Percentiles rank a stretch among this genome's conserved stretches.
Conservation (phyloP, 2,797 vertebrate genomes). For the Sphenopsis melanotis region DNA sequence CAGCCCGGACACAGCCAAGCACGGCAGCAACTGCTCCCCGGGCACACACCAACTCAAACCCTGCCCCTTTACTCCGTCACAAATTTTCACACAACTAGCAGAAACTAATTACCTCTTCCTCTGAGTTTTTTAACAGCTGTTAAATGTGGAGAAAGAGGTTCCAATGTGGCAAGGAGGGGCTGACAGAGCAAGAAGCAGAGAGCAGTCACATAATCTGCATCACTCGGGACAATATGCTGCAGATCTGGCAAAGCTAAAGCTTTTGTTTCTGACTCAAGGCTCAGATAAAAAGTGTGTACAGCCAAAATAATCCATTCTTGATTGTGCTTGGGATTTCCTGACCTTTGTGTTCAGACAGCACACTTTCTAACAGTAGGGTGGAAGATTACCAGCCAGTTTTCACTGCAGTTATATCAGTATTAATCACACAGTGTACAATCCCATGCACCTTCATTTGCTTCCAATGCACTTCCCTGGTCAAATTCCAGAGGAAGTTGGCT, state of each 20-base stretch:
- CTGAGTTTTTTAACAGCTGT: not conserved
- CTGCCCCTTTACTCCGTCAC: not conserved
- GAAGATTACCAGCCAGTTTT: not conserved
- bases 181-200: not conserved
- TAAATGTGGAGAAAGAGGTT: not conserved
- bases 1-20: not conserved
- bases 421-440: not conserved
- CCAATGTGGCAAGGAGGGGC: accelerated
- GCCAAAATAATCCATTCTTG: constrained; percentile 3
- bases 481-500: not conserved
- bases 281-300: not conserved
- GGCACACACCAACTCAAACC: not conserved
- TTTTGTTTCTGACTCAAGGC: not conserved
- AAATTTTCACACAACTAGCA: not conserved
- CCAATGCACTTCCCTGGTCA: not conserved
- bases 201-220: not conserved
- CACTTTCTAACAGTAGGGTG: not conserved
- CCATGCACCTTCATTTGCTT: not conserved
- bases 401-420: not conserved
- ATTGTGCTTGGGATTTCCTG: not conserved
- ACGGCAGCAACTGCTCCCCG: accelerated
- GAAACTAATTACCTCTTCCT: not conserved
- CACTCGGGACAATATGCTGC: not conserved
- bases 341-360: not conserved
- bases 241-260: not conserved